These are phyloP conservation scores for Hyaena hyaena DNA, from an alignment of 2,113 vertebrate genomes.

Conservation along the genomic window DNA sequence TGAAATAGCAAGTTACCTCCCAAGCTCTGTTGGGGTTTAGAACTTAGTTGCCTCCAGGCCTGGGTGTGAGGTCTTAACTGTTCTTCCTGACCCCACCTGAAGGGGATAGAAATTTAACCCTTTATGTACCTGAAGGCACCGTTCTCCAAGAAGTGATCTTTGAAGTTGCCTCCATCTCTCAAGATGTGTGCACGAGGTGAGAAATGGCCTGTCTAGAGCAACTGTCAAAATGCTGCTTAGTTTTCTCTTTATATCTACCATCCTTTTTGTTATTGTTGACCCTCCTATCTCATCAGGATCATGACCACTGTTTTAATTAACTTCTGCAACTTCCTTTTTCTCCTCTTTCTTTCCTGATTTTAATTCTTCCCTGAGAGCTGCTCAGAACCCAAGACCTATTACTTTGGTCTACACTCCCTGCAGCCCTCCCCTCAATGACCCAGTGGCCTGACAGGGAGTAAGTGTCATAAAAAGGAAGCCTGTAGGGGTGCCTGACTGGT, in stretches of 20 bases:
- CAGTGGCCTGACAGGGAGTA: not conserved
- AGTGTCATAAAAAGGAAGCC: not conserved
- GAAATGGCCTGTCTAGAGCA: not conserved
- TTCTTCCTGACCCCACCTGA: not conserved
- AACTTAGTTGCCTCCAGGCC: not conserved
- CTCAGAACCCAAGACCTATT: not conserved
- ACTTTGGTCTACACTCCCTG: not conserved
- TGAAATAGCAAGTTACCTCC: not conserved
- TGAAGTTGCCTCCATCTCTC: not conserved
- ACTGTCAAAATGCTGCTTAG: not conserved
- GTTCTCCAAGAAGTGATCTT: not conserved
- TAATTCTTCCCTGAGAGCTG: not conserved
- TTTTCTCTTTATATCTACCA: not conserved
- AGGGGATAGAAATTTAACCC: not conserved
- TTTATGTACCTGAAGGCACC: not conserved
- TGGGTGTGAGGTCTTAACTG: not conserved
- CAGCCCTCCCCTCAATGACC: not conserved
- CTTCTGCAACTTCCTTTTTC: not conserved
- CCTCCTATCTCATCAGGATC: not conserved
- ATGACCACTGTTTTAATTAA: fast-evolving
- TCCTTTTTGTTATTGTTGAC: not conserved
- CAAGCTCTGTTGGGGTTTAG: not conserved
- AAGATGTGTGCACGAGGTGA: not conserved
- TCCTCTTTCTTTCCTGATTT: not conserved
- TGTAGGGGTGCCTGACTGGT: not conserved